Evolutionary conservation across 2,113 vertebrate species (phyloP).

Genomic region (Cephalopholis sonnerati): DNA sequence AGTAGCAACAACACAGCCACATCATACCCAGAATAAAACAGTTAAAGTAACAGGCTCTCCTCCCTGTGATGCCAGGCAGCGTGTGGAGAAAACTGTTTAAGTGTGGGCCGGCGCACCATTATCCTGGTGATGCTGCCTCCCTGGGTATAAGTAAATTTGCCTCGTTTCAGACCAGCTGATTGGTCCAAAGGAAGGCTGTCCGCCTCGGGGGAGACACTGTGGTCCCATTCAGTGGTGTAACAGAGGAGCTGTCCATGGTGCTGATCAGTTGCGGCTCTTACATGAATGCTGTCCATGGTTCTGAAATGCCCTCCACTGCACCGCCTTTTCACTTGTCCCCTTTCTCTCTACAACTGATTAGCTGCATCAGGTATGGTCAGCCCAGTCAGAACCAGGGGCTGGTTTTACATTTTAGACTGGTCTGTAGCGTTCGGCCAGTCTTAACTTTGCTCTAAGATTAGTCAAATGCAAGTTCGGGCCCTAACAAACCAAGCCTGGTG

Average conservation of each 20-base stretch:
- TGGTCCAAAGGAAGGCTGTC: background rate
- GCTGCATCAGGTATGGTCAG: background rate
- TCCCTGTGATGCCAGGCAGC: conserved; percentile 4
- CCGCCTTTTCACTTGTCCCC: background rate
- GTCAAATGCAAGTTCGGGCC: no score
- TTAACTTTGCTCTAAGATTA: no score
- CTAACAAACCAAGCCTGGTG: no score
- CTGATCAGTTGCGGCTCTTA: background rate
- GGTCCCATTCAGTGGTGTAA: background rate
- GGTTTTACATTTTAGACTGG: no score
- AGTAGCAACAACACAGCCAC: conserved; percentile 37
- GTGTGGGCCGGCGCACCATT: conserved; percentile 14
- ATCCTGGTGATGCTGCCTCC: conserved; percentile 12
- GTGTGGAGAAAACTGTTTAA: conserved; percentile 3
- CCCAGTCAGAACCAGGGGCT: no score
- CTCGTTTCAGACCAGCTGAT: conserved; percentile 3
- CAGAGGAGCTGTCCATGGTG: conserved; percentile 48
- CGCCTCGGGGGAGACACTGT: background rate
- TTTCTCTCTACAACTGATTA: background rate
- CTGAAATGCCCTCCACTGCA: background rate
- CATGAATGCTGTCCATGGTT: background rate
- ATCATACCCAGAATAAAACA: conserved; percentile 38
- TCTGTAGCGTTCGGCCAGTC: no score
- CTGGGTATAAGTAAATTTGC: conserved; percentile 10
- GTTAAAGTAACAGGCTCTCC: conserved; percentile 45